Percentiles rank a stretch among this genome's conserved stretches.
Evolutionary conservation across 2,113 vertebrate genomes (phyloP).

Genomic region (Pholis gunnellus): DNA sequence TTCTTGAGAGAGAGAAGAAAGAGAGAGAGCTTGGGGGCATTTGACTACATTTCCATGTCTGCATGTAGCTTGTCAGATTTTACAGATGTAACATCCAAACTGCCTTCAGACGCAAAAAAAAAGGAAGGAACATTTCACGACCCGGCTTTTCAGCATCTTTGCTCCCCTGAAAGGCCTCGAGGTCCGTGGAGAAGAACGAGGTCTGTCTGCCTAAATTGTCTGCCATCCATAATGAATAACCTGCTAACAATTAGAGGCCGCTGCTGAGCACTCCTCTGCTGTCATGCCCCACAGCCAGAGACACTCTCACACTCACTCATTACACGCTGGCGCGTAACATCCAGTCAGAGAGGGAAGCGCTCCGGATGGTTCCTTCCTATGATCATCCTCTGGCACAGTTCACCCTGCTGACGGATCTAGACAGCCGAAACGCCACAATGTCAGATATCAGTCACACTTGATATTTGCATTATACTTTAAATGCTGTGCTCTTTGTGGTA

Average conservation of each 20-base stretch:
- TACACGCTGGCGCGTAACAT: slow-evolving; percentile 18
- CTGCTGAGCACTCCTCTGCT: slow-evolving; percentile 32
- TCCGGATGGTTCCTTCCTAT: slow-evolving; percentile 15
- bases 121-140: slow-evolving; percentile 32
- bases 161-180: slow-evolving; percentile 17
- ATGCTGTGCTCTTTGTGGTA: neutral
- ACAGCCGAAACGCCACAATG: neutral
- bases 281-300: slow-evolving; percentile 44
- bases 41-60: slow-evolving; percentile 10
- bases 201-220: slow-evolving; percentile 33
- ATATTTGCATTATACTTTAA: neutral
- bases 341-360: slow-evolving; percentile 31
- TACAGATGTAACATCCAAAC: slow-evolving; percentile 19
- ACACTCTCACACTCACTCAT: slow-evolving; percentile 50
- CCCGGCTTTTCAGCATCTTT: slow-evolving; percentile 10
- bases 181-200: slow-evolving; percentile 20
- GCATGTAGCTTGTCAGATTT: neutral
- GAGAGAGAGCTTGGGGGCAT: neutral
- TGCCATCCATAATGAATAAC: slow-evolving; percentile 66
- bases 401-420: slow-evolving; percentile 18
- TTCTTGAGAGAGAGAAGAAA: slow-evolving; percentile 22
- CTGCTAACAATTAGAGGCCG: slow-evolving; percentile 65
- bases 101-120: neutral
- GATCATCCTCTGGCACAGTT: slow-evolving; percentile 1
- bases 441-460: neutral